Percentiles rank a stretch among this genome's conserved stretches.
These are phyloP conservation scores for Galbula dea DNA, from an alignment of 2,113 vertebrate species.

Conservation along the genomic window DNA sequence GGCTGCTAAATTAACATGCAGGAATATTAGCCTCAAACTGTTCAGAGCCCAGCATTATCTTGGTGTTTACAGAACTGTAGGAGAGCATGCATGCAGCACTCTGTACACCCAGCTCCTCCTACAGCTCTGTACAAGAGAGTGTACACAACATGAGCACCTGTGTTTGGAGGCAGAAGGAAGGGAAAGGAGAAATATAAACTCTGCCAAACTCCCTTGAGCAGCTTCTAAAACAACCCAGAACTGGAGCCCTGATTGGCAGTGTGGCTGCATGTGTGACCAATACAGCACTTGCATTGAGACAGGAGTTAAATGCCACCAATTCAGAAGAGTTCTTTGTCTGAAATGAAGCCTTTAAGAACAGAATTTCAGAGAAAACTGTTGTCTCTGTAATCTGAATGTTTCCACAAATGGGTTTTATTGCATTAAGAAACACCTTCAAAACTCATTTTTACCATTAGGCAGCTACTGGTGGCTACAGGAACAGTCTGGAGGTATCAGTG, in stretches of 20 bases:
- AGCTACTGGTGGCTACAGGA: background rate
- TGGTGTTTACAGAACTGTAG: background rate
- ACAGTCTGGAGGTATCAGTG: background rate
- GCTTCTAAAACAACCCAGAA: background rate
- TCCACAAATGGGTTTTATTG: background rate
- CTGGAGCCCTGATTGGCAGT: background rate
- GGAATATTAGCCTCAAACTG: background rate
- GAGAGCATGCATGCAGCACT: background rate
- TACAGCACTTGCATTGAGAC: background rate
- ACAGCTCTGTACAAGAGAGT: rapidly evolving
- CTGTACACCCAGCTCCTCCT: background rate
- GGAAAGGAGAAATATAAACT: background rate
- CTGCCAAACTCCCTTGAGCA: background rate
- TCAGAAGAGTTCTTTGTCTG: background rate
- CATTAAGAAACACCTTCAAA: background rate
- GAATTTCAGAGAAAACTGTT: background rate
- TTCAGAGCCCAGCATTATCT: background rate
- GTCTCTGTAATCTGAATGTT: background rate
- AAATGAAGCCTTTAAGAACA: background rate
- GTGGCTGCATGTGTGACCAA: background rate
- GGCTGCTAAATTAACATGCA: background rate
- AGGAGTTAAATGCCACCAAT: background rate
- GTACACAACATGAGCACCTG: background rate
- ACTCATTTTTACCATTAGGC: background rate
- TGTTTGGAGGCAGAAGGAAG: background rate